phyloP scores from a whole-genome alignment of 2,888 invertebrate species.

The Ceramica pisi region DNA sequence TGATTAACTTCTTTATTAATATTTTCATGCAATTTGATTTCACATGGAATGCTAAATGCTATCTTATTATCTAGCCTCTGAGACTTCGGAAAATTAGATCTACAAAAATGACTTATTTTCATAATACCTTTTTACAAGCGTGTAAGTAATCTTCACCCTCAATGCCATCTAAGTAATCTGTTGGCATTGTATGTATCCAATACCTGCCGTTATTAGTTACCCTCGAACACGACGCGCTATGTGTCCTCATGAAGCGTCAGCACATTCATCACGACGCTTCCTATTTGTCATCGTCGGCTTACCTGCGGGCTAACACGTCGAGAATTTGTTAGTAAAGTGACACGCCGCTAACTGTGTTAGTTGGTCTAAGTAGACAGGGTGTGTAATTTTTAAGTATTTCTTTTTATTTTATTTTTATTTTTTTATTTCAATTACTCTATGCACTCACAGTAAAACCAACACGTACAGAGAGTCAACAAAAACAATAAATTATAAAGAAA shows the following conservation, averaged over 20 bases:
- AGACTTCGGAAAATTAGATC: background rate
- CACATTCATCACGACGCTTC: conserved; percentile 32
- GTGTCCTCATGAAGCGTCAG: conserved; percentile 8
- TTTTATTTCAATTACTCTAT: too few relatives aligned
- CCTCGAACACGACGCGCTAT: conserved; percentile 23
- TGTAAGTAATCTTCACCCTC: background rate
- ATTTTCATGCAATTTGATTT: background rate
- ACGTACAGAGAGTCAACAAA: too few relatives aligned
- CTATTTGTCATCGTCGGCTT: conserved; percentile 33
- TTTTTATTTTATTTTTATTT: too few relatives aligned
- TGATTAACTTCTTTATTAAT: conserved; percentile 6
- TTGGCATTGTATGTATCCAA: conserved; percentile 11
- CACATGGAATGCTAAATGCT: background rate
- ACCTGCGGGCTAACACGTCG: background rate
- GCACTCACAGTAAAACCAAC: too few relatives aligned
- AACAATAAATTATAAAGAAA: too few relatives aligned
- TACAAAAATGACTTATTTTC: background rate
- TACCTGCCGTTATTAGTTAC: conserved; percentile 15
- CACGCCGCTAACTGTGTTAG: background rate
- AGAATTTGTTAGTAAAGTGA: conserved; percentile 33
- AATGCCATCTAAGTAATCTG: conserved; percentile 10
- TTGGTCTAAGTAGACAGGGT: background rate
- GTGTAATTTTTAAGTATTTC: background rate
- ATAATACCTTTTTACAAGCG: too few relatives aligned
- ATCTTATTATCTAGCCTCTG: background rate